Conservation (phyloP, 2,113 vertebrate species). For the Tamias sibiricus region DNA sequence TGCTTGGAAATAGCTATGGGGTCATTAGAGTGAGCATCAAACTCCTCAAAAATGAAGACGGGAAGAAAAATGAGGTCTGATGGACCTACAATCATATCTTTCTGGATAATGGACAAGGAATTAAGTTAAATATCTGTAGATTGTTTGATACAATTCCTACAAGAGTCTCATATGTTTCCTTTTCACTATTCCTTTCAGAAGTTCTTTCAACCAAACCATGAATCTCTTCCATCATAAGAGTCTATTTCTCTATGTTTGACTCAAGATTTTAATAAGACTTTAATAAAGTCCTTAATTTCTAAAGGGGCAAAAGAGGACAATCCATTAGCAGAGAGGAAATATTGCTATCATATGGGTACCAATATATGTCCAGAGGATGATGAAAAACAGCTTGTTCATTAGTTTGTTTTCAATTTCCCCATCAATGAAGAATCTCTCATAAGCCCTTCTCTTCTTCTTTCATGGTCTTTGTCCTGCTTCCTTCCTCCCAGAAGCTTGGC, state of each 20-base stretch:
- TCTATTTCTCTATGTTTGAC: neutral
- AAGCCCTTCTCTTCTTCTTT: neutral
- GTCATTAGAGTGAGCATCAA: neutral
- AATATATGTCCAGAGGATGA: neutral
- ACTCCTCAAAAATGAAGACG: neutral
- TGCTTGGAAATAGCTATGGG: neutral
- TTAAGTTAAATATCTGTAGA: neutral
- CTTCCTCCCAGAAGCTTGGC: neutral
- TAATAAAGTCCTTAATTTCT: constrained; percentile 32
- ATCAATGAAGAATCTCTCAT: neutral
- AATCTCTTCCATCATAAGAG: neutral
- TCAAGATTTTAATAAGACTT: neutral
- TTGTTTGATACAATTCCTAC: neutral
- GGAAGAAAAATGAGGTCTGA: neutral
- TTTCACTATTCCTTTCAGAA: neutral
- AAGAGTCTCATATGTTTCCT: neutral
- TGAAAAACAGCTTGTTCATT: neutral
- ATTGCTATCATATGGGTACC: neutral
- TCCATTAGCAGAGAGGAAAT: neutral
- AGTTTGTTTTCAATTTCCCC: neutral
- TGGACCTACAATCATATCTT: neutral
- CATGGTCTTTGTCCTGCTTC: neutral
- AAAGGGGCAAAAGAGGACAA: neutral
- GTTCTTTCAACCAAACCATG: neutral
- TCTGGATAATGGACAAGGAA: neutral